Base-by-base conservation (phyloP, 1,140 invertebrate genomes). In the Andrena cerasifolii region DNA sequence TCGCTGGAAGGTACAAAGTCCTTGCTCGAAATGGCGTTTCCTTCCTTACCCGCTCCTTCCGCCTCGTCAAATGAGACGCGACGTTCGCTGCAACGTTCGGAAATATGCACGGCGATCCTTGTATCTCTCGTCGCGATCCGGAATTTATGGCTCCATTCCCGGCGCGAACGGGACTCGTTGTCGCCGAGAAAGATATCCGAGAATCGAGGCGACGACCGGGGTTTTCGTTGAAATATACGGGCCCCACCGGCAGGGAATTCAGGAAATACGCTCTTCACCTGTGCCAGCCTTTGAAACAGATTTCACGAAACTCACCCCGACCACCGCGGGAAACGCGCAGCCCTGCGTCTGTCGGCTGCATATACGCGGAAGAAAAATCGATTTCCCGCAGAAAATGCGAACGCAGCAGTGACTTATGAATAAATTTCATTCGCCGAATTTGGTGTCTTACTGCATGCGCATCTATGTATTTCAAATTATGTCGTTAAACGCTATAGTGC, bases 71-170 rank as follows among this genome's bases (percentile, higher is more conserved):
- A 77, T 51, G 72, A 79, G 70, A 54, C 66, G 24, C 56, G 43
- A 65, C 80, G 49, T 71, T 74, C 76, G 33, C 10, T 40, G 36
- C 61, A 79, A 62, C 63, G 45, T 76, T 79, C 53, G 65, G 31
- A 40, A 36, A 54, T 24, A 28, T 53, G 54, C 36, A 21, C n/a
- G 14, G 33, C 53, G 61, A 83, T 68, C 10, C 36, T 63, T 43
- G 51, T 26, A 14, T 26, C 75, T 58, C 59, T 49, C 14, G 54
- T 70, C 54, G 80, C 80, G 56, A 76, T 53, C 36, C 36, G 61
- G 70, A 79, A 83, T 84, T 84, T 83, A 84, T 80, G 56, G 47
- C 49, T 14, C 63, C 81, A 72, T 84, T 83, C 72, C 66, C 65
- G 73, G 56, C 54, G 47, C 24, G 49, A 0, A 51, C 47, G 63